A percentile compares a stretch with the other conserved stretches of the same genome.
Evolutionary conservation across 2,888 invertebrate species (phyloP).

Genomic region (Papilio demoleus): DNA sequence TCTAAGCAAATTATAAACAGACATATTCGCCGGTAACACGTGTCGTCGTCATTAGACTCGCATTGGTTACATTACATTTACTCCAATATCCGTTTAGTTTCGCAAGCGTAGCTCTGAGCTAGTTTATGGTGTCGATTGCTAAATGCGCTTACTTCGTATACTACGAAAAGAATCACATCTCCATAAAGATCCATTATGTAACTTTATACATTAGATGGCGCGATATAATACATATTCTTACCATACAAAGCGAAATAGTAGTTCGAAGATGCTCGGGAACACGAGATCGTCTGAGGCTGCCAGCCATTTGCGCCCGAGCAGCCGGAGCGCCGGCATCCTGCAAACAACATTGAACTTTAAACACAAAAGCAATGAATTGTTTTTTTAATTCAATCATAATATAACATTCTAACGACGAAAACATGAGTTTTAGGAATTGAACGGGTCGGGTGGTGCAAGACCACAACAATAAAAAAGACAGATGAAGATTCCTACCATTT

Average conservation of each 20-base stretch:
- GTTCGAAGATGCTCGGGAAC: constrained; percentile 92
- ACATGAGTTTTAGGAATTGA: no score
- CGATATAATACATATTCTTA: constrained; percentile 60
- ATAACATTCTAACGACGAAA: no score
- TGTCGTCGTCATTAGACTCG: constrained; percentile 4
- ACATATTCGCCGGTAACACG: background rate
- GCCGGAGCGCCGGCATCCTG: constrained; percentile 93
- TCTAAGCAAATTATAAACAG: background rate
- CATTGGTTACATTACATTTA: constrained; percentile 15
- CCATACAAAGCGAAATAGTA: constrained; percentile 88
- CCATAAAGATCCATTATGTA: background rate
- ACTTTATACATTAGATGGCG: background rate
- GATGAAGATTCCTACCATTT: no score
- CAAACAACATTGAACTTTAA: constrained; percentile 52
- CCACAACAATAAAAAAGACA: no score
- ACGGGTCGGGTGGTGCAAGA: no score
- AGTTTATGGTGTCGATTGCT: constrained; percentile 14
- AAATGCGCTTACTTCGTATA: constrained; percentile 16
- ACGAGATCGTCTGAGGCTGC: constrained; percentile 96
- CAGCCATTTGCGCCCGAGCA: constrained; percentile 95
- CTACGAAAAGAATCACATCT: constrained; percentile 37
- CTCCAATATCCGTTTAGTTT: constrained; percentile 8
- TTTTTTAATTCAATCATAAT: background rate
- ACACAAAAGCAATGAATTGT: background rate
- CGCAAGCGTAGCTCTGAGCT: constrained; percentile 11